phyloP scores from a whole-genome alignment of 2,113 vertebrate species.

The Etheostoma cragini region DNA sequence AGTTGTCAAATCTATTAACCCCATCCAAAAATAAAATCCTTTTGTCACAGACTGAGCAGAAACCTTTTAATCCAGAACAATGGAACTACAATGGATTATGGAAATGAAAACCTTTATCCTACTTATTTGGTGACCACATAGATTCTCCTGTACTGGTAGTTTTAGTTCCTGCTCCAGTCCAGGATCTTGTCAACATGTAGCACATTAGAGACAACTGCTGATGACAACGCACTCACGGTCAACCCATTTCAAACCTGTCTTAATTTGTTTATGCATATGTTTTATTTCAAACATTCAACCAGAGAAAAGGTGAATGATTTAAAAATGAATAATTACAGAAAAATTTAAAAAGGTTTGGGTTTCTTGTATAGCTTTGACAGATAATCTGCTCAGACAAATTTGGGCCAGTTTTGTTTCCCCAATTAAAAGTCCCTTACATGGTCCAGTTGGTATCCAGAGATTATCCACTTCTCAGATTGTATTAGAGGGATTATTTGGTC shows the following conservation, averaged over 20 bases:
- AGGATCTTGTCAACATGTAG: neutral
- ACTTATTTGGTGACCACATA: neutral
- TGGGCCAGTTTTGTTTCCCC: conserved; percentile 8
- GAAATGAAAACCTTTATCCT: neutral
- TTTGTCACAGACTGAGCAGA: neutral
- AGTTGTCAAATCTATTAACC: conserved; percentile 1
- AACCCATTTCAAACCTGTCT: neutral
- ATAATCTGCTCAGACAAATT: neutral
- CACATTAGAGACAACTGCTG: neutral
- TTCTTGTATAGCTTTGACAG: neutral
- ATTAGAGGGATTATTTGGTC: conserved; percentile 68
- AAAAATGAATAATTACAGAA: neutral
- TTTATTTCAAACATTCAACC: conserved; percentile 1
- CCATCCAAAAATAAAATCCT: conserved; percentile 3
- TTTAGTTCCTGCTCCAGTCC: neutral
- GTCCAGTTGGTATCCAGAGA: conserved; percentile 62
- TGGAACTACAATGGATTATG: neutral
- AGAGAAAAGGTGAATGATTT: neutral
- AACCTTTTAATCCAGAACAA: conserved; percentile 15
- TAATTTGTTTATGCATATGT: neutral
- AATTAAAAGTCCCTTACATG: conserved; percentile 3
- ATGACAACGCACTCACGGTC: neutral
- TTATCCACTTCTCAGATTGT: conserved; percentile 69
- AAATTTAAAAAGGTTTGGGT: neutral
- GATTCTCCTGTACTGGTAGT: neutral